Conservation (phyloP, 2,888 invertebrate species). For the Dasysyrphus tricinctus region DNA sequence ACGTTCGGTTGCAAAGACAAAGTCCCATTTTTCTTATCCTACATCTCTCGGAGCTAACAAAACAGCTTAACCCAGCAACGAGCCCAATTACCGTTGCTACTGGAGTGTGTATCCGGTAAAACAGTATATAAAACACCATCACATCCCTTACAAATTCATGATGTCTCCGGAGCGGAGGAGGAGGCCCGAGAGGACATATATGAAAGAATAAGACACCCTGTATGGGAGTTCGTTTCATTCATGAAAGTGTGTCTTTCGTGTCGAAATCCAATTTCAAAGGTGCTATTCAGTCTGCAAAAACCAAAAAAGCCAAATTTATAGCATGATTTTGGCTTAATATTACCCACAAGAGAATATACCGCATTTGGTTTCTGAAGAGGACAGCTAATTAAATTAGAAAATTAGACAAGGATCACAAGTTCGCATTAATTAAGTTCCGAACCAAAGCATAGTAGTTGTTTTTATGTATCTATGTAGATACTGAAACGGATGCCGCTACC, state of each 20-base stretch:
- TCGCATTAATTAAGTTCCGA: constrained; percentile 43
- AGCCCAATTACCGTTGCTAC: constrained; percentile 58
- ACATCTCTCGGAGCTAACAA: constrained; percentile 17
- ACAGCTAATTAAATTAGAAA: constrained; percentile 64
- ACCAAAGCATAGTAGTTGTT: background rate
- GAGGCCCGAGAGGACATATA: background rate
- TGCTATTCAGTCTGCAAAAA: constrained; percentile 28
- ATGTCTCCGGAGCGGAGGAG: constrained; percentile 7
- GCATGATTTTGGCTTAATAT: constrained; percentile 51
- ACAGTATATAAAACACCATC: constrained; percentile 21
- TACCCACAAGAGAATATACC: constrained; percentile 23
- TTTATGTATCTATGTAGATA: no score
- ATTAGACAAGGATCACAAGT: constrained; percentile 53
- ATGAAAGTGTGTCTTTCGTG: constrained; percentile 51
- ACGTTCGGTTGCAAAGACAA: constrained; percentile 26
- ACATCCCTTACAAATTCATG: constrained; percentile 8
- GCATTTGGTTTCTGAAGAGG: constrained; percentile 31
- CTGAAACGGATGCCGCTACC: background rate
- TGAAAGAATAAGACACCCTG: constrained; percentile 10
- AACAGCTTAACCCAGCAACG: constrained; percentile 47
- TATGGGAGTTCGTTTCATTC: constrained; percentile 20
- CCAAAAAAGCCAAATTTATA: constrained; percentile 37
- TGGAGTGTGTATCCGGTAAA: constrained; percentile 49
- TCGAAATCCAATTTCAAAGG: constrained; percentile 60
- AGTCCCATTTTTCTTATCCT: constrained; percentile 29